Conservation (phyloP, 2,113 vertebrate genomes). For the Axis porcinus region DNA sequence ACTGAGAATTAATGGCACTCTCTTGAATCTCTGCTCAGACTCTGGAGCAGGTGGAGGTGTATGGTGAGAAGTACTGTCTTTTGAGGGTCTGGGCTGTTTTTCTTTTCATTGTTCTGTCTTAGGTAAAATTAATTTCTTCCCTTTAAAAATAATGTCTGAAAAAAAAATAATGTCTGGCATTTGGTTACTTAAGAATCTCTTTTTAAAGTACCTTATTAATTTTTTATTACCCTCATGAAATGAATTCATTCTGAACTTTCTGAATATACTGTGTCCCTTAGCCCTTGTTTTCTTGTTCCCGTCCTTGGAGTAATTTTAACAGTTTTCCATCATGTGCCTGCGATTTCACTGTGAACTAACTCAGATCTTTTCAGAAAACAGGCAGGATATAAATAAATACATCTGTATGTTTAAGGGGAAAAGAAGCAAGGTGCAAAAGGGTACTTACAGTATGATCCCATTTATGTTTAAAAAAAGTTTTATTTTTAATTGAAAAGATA, state of each 20-base stretch:
- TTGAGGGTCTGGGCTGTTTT: background rate
- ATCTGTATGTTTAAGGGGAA: background rate
- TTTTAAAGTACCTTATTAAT: constrained; percentile 43
- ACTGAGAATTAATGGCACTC: background rate
- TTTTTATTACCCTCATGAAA: constrained; percentile 17
- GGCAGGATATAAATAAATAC: background rate
- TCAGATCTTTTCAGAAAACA: background rate
- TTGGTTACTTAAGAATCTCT: constrained; percentile 6
- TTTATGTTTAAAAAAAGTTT: background rate
- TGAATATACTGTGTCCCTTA: constrained; percentile 4
- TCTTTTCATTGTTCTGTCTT: background rate
- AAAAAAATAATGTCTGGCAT: background rate
- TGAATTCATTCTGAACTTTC: constrained; percentile 20
- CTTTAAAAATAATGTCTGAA: background rate
- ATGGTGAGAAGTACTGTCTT: background rate
- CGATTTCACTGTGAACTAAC: constrained; percentile 26
- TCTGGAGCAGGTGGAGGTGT: background rate
- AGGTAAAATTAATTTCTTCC: constrained; percentile 29
- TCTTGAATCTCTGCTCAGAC: background rate
- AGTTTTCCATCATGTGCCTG: background rate
- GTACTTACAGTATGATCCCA: background rate
- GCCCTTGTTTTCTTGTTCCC: background rate
- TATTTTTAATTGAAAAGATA: background rate
- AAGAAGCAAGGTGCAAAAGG: background rate
- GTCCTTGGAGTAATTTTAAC: constrained; percentile 8